phyloP scores from a whole-genome alignment of 2,888 invertebrate genomes.

The Melinaea menophilus region DNA sequence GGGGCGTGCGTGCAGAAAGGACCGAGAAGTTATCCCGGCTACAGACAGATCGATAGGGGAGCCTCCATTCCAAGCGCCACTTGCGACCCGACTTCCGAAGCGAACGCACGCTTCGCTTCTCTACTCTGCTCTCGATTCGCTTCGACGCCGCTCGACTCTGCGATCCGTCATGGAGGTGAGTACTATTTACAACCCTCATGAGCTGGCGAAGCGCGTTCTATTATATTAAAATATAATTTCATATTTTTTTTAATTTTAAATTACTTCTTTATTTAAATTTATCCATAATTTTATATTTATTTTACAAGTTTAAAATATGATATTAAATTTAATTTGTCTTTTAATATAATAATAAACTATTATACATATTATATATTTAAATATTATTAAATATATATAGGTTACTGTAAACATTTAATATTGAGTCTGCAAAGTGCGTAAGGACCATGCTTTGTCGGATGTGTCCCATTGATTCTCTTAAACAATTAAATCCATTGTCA shows the following conservation, averaged over 20 bases:
- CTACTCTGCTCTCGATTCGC: conserved; percentile 14
- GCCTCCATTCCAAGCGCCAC: conserved; percentile 49
- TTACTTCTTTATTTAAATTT: conserved; percentile 1
- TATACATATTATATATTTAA: no score
- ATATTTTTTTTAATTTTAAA: background rate
- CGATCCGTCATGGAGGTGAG: conserved; percentile 23
- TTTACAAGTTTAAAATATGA: no score
- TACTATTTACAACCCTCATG: conserved; percentile 3
- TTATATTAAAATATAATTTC: conserved; percentile 2
- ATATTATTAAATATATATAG: no score
- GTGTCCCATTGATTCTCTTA: no score
- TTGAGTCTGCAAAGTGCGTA: no score
- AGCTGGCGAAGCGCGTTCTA: background rate
- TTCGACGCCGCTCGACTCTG: conserved; percentile 4
- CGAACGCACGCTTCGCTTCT: conserved; percentile 37
- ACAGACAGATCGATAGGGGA: conserved; percentile 60
- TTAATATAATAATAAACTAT: no score
- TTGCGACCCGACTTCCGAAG: conserved; percentile 35
- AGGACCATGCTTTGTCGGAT: no score
- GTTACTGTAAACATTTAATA: no score
- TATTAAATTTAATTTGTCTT: no score
- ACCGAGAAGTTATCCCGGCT: conserved; percentile 46
- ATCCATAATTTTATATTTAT: background rate
- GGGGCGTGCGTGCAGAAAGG: conserved; percentile 47
- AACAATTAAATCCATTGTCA: background rate